Evolutionary conservation across 2,113 vertebrate species (phyloP), one percentile per base, ranked within the genome.

Genomic region (Upupa epops): DNA sequence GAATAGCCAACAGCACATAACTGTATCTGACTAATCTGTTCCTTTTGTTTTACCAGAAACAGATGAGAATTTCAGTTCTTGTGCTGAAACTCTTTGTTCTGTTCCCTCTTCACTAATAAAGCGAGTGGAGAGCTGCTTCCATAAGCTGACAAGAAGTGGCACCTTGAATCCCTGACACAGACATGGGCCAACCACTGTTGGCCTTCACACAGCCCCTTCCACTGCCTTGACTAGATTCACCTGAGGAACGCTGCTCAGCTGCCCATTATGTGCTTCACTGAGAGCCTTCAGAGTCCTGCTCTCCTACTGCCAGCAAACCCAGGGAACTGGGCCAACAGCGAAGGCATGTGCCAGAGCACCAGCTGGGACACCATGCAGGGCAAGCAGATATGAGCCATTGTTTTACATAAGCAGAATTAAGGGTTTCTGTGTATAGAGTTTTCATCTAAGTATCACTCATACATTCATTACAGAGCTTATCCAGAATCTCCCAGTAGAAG

Each of bases 331-430:
- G 5, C 19, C 37, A 31, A 18, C 6, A 73, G 6, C 51, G 34
- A 26, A 77, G 34, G 3, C 17, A 49, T 29, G 34, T 49, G 24
- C 34, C 36, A 63, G 40, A 49, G 9, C 9, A 40, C n/a, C 61
- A 75, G 18, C 29, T 16, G 19, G 40, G 36, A 40, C 5, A 9
- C 52, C 82, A 49, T 20, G 3, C 49, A 56, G 78, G 20, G 56
- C 69, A 13, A 55, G 12, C 15, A 55, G 34, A 42, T 22, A 59
- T 0, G 8, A 32, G 42, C 3, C 18, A 73, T 24, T 0, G 0
- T 13, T 73, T 73, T 19, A 56, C 81, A 26, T 4, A 63, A 75
- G 21, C 18, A 54, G 42, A 46, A 72, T 26, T 1, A 82, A 75
- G 17, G 13, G 42, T 63, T 71, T 19, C 60, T 66, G 20, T 26